Percentiles rank a stretch among this genome's conserved stretches.
Evolutionary conservation across 2,797 vertebrate genomes (phyloP).

Genomic region (Myripristis murdjan): DNA sequence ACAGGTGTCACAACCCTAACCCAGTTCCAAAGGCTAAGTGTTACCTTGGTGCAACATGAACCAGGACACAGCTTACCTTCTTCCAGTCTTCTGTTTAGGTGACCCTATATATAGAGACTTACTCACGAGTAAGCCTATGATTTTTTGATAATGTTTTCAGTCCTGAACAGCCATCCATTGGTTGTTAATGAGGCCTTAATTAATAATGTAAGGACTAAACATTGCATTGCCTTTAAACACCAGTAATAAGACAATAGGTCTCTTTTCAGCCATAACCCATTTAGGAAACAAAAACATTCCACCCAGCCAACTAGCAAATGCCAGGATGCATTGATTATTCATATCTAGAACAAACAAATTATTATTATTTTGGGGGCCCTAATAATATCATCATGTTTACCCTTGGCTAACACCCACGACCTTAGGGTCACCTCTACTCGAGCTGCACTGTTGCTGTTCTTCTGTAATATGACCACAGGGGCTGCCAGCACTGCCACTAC

Average conservation of each 20-base stretch:
- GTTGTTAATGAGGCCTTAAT: slow-evolving; percentile 32
- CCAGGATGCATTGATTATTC: neutral
- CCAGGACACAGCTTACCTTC: slow-evolving; percentile 5
- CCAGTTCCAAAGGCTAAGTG: slow-evolving; percentile 5
- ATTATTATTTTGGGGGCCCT: neutral
- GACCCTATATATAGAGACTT: slow-evolving; percentile 26
- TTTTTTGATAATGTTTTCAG: slow-evolving; percentile 66
- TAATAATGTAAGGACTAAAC: slow-evolving; percentile 57
- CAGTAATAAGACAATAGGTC: slow-evolving; percentile 11
- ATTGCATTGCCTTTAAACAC: neutral
- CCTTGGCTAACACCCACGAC: slow-evolving; percentile 51
- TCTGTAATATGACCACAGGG: slow-evolving; percentile 80
- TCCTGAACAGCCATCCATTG: slow-evolving; percentile 42
- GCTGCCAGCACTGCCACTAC: slow-evolving; percentile 68
- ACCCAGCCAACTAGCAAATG: neutral
- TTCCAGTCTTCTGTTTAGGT: slow-evolving; percentile 25
- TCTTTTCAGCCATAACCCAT: neutral
- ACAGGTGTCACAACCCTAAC: neutral
- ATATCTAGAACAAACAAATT: accelerated
- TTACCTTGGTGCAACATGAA: slow-evolving; percentile 21
- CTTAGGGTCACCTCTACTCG: slow-evolving; percentile 71
- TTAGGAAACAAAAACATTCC: neutral
- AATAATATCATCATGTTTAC: slow-evolving; percentile 20
- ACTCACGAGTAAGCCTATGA: slow-evolving; percentile 35
- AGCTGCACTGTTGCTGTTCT: slow-evolving; percentile 55